phyloP scores from a whole-genome alignment of 2,113 vertebrate genomes.

The Aepyceros melampus region DNA sequence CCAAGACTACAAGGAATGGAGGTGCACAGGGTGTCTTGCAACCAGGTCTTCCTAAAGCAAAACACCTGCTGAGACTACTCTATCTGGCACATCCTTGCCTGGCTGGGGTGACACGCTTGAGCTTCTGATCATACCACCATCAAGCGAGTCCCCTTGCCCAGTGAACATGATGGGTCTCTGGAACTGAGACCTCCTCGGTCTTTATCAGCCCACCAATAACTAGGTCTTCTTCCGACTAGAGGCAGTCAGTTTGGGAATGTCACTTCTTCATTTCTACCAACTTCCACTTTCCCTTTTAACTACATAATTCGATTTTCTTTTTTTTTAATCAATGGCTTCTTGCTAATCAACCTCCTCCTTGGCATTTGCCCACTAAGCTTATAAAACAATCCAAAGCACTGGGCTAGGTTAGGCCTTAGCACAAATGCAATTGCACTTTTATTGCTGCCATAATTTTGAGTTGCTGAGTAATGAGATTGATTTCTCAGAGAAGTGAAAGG shows the following conservation, averaged over 20 bases:
- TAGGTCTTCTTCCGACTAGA: constrained; percentile 57
- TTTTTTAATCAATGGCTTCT: constrained; percentile 59
- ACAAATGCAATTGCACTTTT: constrained; percentile 74
- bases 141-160: neutral
- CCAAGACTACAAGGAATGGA: neutral
- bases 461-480: constrained; percentile 41
- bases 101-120: neutral
- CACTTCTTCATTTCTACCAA: constrained; percentile 62
- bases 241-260: constrained; percentile 56
- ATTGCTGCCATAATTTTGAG: constrained; percentile 73
- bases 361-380: constrained; percentile 67
- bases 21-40: neutral
- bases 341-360: constrained; percentile 73
- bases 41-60: neutral
- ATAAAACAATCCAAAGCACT: constrained; percentile 26
- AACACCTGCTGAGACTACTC: neutral
- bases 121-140: neutral
- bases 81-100: neutral
- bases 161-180: neutral
- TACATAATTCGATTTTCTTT: constrained; percentile 74
- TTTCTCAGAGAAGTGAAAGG: constrained; percentile 63
- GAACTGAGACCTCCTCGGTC: neutral
- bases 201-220: neutral
- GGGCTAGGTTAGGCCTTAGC: constrained; percentile 63
- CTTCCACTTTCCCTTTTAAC: constrained; percentile 73